phyloP scores from a whole-genome alignment of 1,140 invertebrate species.

The Heliconius eleuchia region DNA sequence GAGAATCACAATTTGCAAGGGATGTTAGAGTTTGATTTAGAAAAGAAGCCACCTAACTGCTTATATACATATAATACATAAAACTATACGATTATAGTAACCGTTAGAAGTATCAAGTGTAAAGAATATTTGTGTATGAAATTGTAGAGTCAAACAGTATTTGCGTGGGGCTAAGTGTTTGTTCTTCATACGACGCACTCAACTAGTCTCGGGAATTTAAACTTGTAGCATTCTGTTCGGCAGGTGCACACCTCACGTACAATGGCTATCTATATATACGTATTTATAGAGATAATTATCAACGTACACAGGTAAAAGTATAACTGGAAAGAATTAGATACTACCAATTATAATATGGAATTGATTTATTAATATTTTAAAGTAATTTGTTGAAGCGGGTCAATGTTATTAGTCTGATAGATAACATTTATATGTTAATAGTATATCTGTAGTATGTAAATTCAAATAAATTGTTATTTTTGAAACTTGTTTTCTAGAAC shows the following conservation, averaged over 20 bases:
- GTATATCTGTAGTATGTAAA: neutral
- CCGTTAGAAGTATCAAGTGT: neutral
- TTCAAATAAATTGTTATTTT: neutral
- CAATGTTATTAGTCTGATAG: neutral
- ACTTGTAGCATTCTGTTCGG: constrained; percentile 39
- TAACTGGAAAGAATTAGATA: neutral
- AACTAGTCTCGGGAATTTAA: constrained; percentile 42
- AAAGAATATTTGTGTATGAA: neutral
- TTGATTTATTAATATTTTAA: neutral
- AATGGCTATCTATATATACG: constrained; percentile 21
- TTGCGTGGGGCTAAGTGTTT: constrained; percentile 40
- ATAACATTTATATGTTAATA: constrained; percentile 1
- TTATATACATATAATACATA: neutral
- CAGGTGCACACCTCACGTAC: constrained; percentile 37
- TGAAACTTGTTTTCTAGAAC: neutral
- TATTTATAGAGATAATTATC: constrained; percentile 1
- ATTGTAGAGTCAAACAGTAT: constrained; percentile 36
- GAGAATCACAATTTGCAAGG: neutral
- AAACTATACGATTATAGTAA: neutral
- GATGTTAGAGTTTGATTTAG: too few species aligned
- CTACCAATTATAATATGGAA: neutral
- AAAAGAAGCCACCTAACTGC: neutral
- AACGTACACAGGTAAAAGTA: neutral
- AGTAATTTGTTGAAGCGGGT: neutral
- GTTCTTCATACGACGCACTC: constrained; percentile 39